Conservation (phyloP, 2,797 vertebrate genomes). For the Selene dorsalis region DNA sequence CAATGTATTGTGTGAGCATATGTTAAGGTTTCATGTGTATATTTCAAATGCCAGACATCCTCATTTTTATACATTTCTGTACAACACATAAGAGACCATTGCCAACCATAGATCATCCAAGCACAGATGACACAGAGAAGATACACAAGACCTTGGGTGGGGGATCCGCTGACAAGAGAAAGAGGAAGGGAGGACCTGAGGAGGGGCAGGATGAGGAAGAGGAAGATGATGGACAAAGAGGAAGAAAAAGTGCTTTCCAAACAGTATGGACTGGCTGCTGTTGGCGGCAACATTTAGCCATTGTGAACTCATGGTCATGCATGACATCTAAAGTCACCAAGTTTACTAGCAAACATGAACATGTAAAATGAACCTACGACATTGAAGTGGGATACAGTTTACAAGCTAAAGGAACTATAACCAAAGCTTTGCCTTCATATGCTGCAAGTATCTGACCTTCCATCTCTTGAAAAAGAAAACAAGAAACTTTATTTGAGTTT, state of each 20-base stretch:
- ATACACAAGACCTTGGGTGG: conserved; percentile 43
- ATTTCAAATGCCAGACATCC: not conserved
- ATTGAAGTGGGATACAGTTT: not conserved
- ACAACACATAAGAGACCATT: conserved; percentile 9
- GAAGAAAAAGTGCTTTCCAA: conserved; percentile 75
- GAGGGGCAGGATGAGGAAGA: conserved; percentile 48
- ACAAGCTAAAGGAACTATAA: not conserved
- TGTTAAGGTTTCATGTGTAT: not conserved
- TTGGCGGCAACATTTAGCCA: not conserved
- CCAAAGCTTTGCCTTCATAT: not conserved
- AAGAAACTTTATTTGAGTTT: not conserved
- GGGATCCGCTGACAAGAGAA: conserved; percentile 55
- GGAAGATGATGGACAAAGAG: conserved; percentile 65
- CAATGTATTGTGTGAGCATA: not conserved
- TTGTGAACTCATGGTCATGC: conserved; percentile 10
- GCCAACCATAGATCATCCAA: not conserved
- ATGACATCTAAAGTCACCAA: conserved; percentile 12
- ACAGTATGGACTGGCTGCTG: conserved; percentile 58
- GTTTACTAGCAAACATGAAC: not conserved
- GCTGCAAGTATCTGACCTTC: not conserved
- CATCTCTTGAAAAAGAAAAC: too few species aligned
- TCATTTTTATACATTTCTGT: not conserved
- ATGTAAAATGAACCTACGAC: not conserved
- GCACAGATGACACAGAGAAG: not conserved
- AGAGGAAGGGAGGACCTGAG: conserved; percentile 64